These are phyloP conservation scores for Stratiolaelaps scimitus DNA, from an alignment of 1,140 invertebrate species.

Conservation along the genomic window DNA sequence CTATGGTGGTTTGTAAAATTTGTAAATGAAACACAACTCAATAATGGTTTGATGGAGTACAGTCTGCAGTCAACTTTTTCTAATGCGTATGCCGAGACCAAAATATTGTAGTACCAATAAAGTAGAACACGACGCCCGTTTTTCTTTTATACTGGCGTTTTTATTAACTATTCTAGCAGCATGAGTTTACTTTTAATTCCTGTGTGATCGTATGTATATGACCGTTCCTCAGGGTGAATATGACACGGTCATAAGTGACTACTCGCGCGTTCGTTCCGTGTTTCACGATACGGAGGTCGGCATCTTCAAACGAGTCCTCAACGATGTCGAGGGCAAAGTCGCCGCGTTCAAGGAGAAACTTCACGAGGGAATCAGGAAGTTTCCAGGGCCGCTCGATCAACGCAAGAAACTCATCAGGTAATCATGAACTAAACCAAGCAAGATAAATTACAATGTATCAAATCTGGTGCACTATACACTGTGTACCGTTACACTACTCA, in stretches of 20 bases:
- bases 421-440: conserved; percentile 10
- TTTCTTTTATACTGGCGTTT: no score
- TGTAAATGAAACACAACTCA: no score
- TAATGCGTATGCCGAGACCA: no score
- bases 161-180: background rate
- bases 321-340: conserved; percentile 5
- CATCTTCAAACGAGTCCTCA: conserved; percentile 47
- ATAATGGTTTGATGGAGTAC: no score
- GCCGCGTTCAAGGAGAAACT: conserved; percentile 23
- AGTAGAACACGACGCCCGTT: no score
- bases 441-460: background rate
- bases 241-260: conserved; percentile 94
- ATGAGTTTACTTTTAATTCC: conserved; percentile 26
- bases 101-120: conserved; percentile 2
- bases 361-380: conserved; percentile 8
- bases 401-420: conserved; percentile 39
- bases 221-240: conserved; percentile 60
- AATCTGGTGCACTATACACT: conserved; percentile 1
- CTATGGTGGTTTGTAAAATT: no score
- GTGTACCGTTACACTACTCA: background rate
- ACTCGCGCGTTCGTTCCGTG: conserved; percentile 82
- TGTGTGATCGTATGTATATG: conserved; percentile 19
- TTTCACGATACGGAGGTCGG: conserved; percentile 86
- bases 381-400: background rate
- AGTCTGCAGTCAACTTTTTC: no score